Base-by-base conservation (phyloP, 2,113 vertebrate genomes). In the Pampusana beccarii region DNA sequence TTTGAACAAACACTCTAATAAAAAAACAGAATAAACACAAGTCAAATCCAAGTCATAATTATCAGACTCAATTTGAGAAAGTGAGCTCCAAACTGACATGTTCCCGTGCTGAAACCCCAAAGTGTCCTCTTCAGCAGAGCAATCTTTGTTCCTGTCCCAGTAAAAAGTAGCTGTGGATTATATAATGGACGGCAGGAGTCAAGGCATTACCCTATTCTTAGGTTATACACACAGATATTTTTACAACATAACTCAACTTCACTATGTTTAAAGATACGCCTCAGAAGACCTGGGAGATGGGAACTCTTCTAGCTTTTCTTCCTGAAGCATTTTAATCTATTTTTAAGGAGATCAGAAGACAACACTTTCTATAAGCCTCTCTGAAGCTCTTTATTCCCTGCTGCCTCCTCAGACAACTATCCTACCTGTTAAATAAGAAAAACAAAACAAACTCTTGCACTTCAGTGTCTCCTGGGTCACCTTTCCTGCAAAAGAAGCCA, bases 331-430 rank as follows among this genome's bases (percentile, higher is more conserved):
- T 95, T 81, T 75, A 95, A 96, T 89, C 73, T 66, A 95, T 50
- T 81, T 91, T 20, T 67, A 84, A 61, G 82, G 80, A 75, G 51
- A 84, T 44, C 38, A 81, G 86, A 95, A 77, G 61, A 85, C 91
- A 93, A 81, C 36, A 12, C 13, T 56, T 91, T 86, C 40, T 31
- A 67, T 53, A 92, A 95, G 86, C 8, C 66, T 89, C n/a, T 64
- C 72, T 64, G 53, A 84, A 91, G 74, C 31, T 69, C 53, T 92
- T 89, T 73, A 64, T 65, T 85, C 58, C 14, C 29, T 80, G 26
- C 38, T 88, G 29, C 38, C 4, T 18, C 50, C 18, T n/a, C 31
- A 89, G 34, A 78, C 42, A 85, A 87, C 86, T 53, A 60, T 61
- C 73, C 56, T 34, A 70, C 25, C 44, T 57, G 16, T 53, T 57